Evolutionary conservation across 1,140 invertebrate genomes (phyloP).

Genomic region (Nasonia longicornis): DNA sequence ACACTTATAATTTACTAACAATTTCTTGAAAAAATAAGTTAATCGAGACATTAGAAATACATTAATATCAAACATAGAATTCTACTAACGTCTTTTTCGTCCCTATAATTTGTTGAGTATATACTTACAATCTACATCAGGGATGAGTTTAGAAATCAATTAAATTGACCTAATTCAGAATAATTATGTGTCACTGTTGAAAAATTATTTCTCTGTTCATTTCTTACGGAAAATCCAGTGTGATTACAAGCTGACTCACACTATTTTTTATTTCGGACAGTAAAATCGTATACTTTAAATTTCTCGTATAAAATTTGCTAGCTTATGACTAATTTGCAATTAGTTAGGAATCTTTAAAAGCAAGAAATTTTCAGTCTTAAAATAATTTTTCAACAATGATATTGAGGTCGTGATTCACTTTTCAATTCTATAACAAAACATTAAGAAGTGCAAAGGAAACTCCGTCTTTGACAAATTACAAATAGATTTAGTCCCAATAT

Average conservation of each 20-base stretch:
- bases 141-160: no score
- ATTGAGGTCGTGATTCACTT: neutral
- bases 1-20: neutral
- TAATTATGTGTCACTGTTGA: neutral
- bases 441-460: neutral
- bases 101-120: no score
- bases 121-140: no score
- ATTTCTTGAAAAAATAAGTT: neutral
- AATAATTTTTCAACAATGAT: neutral
- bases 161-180: neutral
- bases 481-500: constrained; percentile 45
- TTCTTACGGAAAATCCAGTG: neutral
- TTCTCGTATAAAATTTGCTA: neutral
- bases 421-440: neutral
- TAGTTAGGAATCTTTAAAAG: neutral
- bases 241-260: neutral
- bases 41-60: no score
- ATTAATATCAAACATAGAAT: neutral
- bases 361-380: neutral
- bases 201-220: neutral
- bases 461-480: neutral
- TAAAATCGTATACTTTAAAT: neutral
- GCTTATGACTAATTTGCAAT: neutral
- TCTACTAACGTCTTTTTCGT: neutral
- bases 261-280: neutral